phyloP scores from a whole-genome alignment of 1,140 invertebrate species.

The Gonatopus flavifemur region DNA sequence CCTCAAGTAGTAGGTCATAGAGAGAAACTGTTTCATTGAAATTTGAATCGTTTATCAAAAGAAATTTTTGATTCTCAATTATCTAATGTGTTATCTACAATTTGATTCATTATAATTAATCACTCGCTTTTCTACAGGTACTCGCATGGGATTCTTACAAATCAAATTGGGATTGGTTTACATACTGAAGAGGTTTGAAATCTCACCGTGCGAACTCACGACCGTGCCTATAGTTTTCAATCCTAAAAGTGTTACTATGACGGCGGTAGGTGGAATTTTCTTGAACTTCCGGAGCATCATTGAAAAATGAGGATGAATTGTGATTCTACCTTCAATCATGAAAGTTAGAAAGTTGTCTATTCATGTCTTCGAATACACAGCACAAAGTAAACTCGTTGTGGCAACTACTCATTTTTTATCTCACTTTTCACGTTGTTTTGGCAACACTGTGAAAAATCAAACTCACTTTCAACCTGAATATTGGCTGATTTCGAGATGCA shows the following conservation, averaged over 20 bases:
- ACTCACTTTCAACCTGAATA: no score
- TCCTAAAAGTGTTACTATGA: slow-evolving; percentile 10
- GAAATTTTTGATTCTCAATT: not conserved
- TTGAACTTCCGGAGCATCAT: slow-evolving; percentile 10
- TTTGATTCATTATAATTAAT: no score
- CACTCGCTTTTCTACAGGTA: slow-evolving; percentile 19
- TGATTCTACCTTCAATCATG: no score
- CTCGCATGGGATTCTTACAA: slow-evolving; percentile 35
- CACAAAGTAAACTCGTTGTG: no score
- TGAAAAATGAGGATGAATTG: no score
- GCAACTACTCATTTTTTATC: no score
- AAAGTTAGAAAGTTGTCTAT: no score
- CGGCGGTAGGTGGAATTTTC: slow-evolving; percentile 11
- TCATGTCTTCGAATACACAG: no score
- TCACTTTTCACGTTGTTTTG: no score
- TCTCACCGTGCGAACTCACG: slow-evolving; percentile 20
- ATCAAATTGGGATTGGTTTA: slow-evolving; percentile 32
- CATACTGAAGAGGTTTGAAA: slow-evolving; percentile 29
- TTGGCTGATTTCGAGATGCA: no score
- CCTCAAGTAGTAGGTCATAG: no score
- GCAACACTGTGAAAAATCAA: no score
- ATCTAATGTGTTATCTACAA: not conserved
- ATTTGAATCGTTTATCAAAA: not conserved
- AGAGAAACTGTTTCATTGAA: not conserved
- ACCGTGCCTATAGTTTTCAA: slow-evolving; percentile 19